Evolutionary conservation across 1,140 invertebrate genomes (phyloP).

Genomic region (Episyrphus balteatus): DNA sequence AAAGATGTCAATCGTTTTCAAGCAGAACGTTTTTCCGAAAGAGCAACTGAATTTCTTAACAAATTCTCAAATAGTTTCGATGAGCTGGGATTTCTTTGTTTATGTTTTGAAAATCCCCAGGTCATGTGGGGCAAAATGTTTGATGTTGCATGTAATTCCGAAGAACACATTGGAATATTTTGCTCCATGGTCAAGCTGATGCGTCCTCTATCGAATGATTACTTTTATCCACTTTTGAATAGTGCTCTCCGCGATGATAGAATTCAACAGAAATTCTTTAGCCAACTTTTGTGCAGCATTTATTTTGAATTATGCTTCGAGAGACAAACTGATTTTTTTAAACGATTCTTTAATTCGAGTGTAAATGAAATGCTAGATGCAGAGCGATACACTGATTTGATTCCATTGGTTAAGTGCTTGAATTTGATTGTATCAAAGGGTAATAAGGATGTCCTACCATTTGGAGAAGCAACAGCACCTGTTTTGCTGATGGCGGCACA

Average conservation of each 20-base stretch:
- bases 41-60: conserved; percentile 8
- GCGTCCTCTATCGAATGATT: conserved; percentile 4
- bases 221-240: conserved; percentile 4
- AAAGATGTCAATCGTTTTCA: conserved; percentile 1
- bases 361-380: conserved; percentile 5
- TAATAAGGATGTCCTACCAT: conserved; percentile 4
- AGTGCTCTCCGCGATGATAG: conserved; percentile 1
- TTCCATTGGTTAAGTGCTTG: conserved; percentile 8
- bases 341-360: conserved; percentile 7
- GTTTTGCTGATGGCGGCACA: conserved; percentile 9
- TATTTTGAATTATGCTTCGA: conserved; percentile 5
- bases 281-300: conserved; percentile 5
- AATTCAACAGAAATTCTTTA: conserved; percentile 4
- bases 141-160: conserved; percentile 6
- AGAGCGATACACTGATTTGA: conserved; percentile 3
- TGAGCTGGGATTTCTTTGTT: conserved; percentile 6
- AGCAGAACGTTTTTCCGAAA: not conserved
- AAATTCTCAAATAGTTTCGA: conserved; percentile 8
- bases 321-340: conserved; percentile 6
- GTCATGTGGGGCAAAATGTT: conserved; percentile 8
- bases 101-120: conserved; percentile 9
- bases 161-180: conserved; percentile 6
- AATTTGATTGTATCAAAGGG: conserved; percentile 4
- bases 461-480: conserved; percentile 10
- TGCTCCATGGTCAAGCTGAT: conserved; percentile 5